Conservation (phyloP, 1,140 invertebrate species). For the Camponotus floridanus region DNA sequence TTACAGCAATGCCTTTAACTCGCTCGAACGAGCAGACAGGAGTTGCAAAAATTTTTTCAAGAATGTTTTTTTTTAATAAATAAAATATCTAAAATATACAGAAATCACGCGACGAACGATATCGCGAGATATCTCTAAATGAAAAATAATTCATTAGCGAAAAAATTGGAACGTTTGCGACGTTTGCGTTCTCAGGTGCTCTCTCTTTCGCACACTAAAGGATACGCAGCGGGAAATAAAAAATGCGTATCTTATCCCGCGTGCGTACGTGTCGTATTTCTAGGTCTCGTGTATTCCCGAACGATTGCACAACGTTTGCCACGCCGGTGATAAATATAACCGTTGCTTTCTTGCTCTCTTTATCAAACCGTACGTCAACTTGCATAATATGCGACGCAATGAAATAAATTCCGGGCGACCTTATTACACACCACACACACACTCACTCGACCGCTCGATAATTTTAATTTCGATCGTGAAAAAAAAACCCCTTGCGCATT, state of each 20-base stretch:
- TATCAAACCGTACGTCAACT: conserved; percentile 60
- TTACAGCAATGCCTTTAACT: not conserved
- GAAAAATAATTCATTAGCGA: not conserved
- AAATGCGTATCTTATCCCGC: conserved; percentile 25
- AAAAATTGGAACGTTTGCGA: not conserved
- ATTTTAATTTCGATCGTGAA: conserved; percentile 43
- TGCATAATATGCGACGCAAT: conserved; percentile 54
- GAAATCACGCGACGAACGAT: not conserved
- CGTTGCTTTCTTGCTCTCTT: conserved; percentile 61
- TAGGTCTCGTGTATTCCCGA: conserved; percentile 60
- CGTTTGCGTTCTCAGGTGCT: not conserved
- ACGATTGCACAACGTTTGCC: conserved; percentile 59
- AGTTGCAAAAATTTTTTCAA: not conserved
- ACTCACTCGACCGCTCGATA: conserved; percentile 7
- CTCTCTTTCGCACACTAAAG: conserved; percentile 5
- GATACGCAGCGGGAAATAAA: not conserved
- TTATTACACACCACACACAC: conserved; percentile 36
- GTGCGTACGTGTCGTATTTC: conserved; percentile 23
- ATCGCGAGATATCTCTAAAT: not conserved
- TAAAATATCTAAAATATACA: not conserved
- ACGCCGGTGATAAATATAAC: conserved; percentile 56
- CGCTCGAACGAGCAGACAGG: not conserved
- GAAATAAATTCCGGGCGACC: conserved; percentile 62
- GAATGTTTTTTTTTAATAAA: not conserved
- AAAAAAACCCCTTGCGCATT: not conserved